phyloP scores from a whole-genome alignment of 2,888 invertebrate genomes.

The Ditula angustiorana region DNA sequence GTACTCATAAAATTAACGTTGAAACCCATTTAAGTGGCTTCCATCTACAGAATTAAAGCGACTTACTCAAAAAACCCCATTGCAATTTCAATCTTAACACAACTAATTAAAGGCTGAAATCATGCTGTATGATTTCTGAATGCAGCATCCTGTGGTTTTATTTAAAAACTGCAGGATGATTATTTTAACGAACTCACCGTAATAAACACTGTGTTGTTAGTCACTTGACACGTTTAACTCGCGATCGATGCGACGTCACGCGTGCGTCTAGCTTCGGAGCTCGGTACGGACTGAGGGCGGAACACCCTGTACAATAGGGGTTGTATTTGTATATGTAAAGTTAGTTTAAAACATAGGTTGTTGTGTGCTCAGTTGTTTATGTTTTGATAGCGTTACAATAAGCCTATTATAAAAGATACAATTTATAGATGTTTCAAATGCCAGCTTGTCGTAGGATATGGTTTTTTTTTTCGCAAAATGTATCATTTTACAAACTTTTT shows the following conservation, averaged over 20 bases:
- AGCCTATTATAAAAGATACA: too few relatives aligned
- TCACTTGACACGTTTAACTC: slow-evolving; percentile 52
- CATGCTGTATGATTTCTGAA: not conserved
- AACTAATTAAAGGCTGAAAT: not conserved
- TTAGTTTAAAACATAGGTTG: not conserved
- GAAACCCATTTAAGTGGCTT: not conserved
- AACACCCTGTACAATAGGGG: slow-evolving; percentile 34
- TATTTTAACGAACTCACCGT: slow-evolving; percentile 14
- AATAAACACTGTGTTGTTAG: slow-evolving; percentile 18
- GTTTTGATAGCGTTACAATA: too few relatives aligned
- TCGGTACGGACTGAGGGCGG: slow-evolving; percentile 49
- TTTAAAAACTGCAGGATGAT: slow-evolving; percentile 18
- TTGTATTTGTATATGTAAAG: slow-evolving; percentile 5
- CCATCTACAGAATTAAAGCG: not conserved
- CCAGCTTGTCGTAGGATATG: too few relatives aligned
- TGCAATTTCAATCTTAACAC: slow-evolving; percentile 19
- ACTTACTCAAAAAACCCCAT: not conserved
- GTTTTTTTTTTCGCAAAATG: too few relatives aligned
- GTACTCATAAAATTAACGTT: slow-evolving; percentile 11
- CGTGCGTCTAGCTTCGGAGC: slow-evolving; percentile 64
- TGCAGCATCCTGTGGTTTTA: too few relatives aligned
- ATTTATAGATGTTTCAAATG: too few relatives aligned
- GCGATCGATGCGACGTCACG: slow-evolving; percentile 58
- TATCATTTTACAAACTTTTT: too few relatives aligned
- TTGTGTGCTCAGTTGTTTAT: slow-evolving; percentile 4